Base-by-base conservation (phyloP, 2,888 invertebrate species). In the Agrypnus murinus region DNA sequence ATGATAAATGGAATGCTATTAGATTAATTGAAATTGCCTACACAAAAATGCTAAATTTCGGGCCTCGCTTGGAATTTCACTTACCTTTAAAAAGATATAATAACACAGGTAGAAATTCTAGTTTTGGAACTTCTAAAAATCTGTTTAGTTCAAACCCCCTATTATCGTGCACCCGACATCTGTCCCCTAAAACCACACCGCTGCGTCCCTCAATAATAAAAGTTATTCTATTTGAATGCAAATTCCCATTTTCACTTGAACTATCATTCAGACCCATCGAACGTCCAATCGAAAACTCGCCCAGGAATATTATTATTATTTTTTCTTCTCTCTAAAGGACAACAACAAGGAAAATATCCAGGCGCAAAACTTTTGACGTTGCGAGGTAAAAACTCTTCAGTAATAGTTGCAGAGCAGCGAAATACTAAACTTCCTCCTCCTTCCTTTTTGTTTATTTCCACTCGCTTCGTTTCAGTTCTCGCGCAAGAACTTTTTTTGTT, bases 201-300 rank as follows among this genome's bases (percentile, higher is more conserved):
- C n/a, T n/a, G n/a, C 45, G 58, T 53, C 60, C 45, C 64, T 65
- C 59, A 67, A 73, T 67, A 67, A 73, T 67, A 70, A 59, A 73
- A 73, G 73, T 73, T 73, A 59, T 66, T 63, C 70, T 50, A 62
- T 69, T 72, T 69, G 64, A 65, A 72, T 72, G 72, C 65, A 72
- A 72, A 72, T 69, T 43, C 57, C 15, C n/a, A n/a, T 46, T 71
- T 72, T 48, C 25, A 62, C 59, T 55, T 48, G 50, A 67, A 68
- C 46, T 58, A 48, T 62, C 50, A 40, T 59, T 63, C 32, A n/a
- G n/a, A 7, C 31, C 31, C 36, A 31, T 15, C n/a, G n/a, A 36
- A 55, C n/a, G 55, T 17, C 55, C 55, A 53, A 34, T 9, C 53
- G 14, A 32, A 25, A 53, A 53, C 53, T 9, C 10, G 36, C 8